Evolutionary conservation across 2,797 vertebrate species (phyloP), one percentile per base, ranked within the genome.

Genomic region (Meriones psammophilus): DNA sequence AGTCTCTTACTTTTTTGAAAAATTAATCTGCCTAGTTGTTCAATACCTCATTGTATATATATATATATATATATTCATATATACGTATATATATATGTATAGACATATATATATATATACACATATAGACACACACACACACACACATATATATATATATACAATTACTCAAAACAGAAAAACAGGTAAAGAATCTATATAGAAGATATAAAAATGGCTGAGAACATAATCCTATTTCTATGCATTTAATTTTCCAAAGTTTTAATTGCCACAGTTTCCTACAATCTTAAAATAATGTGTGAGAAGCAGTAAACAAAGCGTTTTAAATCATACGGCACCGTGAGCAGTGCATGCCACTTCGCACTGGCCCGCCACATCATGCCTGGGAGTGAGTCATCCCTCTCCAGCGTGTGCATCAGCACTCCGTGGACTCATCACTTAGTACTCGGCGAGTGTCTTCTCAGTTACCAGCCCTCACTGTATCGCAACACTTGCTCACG

Each of bases 141-240:
- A 42, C 3, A 42, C 64, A 64, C 30, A 6, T 42, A 42, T 6
- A 42, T 42, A 42, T 42, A 42, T 92, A 28, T 69, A 89, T 18
- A 92, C 62, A 94, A 89, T 89, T 71, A 58, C 9, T 20, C 50
- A 12, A 93, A 54, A 73, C 73, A 60, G 17, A 24, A 80, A 92
- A 42, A 28, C 28, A 33, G 60, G 18, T 39, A 89, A 89, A 74
- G 36, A 7, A 84, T 54, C 13, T 68, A 91, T 13, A 85, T 46
- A 20, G 30, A 74, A 54, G n/a, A 78, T 26, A 66, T 24, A 60
- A 6, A 73, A 83, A 68, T 76, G 46, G 9, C 3, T 36, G 22
- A 42, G 22, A 46, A 30, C 14, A 60, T 8, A 30, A 30, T 36
- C 30, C 46, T 50, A 7, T 20, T 50, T 15, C 15, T 4, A 20